Evolutionary conservation across 2,888 invertebrate genomes (phyloP), one percentile per base, ranked within the genome.

Genomic region (Labia minor): DNA sequence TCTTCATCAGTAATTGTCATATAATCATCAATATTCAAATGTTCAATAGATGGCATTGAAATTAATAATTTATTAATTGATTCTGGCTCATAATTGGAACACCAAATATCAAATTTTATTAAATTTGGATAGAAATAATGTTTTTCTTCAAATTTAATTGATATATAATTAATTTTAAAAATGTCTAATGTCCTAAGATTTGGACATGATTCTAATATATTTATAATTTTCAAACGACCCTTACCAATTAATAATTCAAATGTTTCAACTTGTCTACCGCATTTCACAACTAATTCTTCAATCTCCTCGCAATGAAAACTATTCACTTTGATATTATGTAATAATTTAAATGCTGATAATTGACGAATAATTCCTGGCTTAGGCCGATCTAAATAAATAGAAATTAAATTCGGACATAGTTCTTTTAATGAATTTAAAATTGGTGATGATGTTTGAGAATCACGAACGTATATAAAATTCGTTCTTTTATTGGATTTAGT

Each of bases 21-120:
- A 49, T n/a, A 49, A 49, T 49, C 49, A 49, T 49, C 49, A 16
- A 49, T 49, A 49, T 49, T 49, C 14, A 49, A 49, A 49, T 49
- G 49, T 49, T 49, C 49, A 49, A 49, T 49, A 49, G 14, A 49
- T 10, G 49, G 49, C 49, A 49, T 49, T 3, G 8, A 4, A 14
- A 49, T 3, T 14, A 49, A n/a, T 49, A 49, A 49, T 49, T 11
- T 49, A 49, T 49, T 49, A 8, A 49, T 49, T 8, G 14, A 14
- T n/a, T 49, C 49, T 14, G 49, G 49, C n/a, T 49, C 49, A 49
- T 49, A 49, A 16, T 49, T 49, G 3, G 49, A 49, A 49, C 49
- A 49, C 49, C 49, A 49, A 49, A 49, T 49, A 49, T 49, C 49
- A 49, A 49, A 49, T 49, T 49, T 49, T 49, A 49, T 8, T 49